Evolutionary conservation across 1,140 invertebrate genomes (phyloP).

Genomic region (Drosophila sturtevanti): DNA sequence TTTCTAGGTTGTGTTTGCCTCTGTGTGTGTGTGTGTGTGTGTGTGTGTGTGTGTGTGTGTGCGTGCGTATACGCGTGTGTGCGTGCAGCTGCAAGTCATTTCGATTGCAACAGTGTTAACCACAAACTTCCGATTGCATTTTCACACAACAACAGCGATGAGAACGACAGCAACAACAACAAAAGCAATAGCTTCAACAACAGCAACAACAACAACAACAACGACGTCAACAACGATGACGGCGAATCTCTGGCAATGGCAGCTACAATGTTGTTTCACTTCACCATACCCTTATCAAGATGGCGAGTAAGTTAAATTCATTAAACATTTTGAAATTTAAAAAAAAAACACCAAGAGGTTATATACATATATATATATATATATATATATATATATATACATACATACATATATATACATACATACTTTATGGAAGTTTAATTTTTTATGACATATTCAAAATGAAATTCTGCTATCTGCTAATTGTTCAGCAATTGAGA

Average conservation of each 20-base stretch:
- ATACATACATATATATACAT: too few species aligned
- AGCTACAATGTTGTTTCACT: constrained; percentile 33
- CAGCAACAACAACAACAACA: constrained; percentile 21
- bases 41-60: constrained; percentile 6
- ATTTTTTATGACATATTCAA: too few species aligned
- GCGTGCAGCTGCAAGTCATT: constrained; percentile 55
- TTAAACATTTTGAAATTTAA: neutral
- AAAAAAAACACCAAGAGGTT: too few species aligned
- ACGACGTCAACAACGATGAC: constrained; percentile 22
- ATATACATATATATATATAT: too few species aligned
- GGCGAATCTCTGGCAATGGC: constrained; percentile 24
- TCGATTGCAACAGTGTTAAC: constrained; percentile 68
- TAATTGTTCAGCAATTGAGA: too few species aligned
- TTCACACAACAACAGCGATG: constrained; percentile 36
- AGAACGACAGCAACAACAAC: constrained; percentile 7
- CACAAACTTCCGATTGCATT: constrained; percentile 64
- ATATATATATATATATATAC: too few species aligned
- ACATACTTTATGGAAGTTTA: too few species aligned
- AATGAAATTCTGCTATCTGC: too few species aligned
- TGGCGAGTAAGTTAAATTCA: too few species aligned
- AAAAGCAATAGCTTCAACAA: too few species aligned
- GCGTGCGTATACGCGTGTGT: constrained; percentile 15
- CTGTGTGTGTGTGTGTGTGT: constrained; percentile 12
- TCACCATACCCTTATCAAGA: neutral
- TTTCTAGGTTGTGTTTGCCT: constrained; percentile 33